A percentile compares a stretch with the other conserved stretches of the same genome.
Evolutionary conservation across 2,797 vertebrate genomes (phyloP).

Genomic region (Neostethus bicornis): DNA sequence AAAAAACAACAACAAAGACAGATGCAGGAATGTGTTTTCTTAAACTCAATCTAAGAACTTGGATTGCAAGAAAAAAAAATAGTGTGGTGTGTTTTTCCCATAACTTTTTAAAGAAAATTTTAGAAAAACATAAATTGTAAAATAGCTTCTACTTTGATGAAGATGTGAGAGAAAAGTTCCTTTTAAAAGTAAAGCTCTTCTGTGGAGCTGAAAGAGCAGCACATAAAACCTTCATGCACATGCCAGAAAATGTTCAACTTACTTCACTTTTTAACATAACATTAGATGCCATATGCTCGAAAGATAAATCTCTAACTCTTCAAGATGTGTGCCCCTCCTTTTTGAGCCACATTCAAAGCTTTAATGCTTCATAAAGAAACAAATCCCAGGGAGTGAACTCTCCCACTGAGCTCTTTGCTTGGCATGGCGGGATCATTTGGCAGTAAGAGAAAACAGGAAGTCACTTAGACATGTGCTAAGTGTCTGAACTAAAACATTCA

Average conservation of each 20-base stretch:
- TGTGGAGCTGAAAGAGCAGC: constrained; percentile 9
- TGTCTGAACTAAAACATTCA: constrained; percentile 33
- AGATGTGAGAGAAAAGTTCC: constrained; percentile 23
- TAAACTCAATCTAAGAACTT: too few relatives aligned
- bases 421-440: constrained; percentile 21
- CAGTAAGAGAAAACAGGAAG: constrained; percentile 50
- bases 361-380: constrained; percentile 10
- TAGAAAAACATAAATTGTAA: too few relatives aligned
- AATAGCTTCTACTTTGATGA: too few relatives aligned
- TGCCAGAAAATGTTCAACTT: constrained; percentile 24
- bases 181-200: constrained; percentile 36
- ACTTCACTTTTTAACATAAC: constrained; percentile 17
- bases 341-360: constrained; percentile 6
- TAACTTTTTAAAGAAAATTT: too few relatives aligned
- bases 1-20: too few relatives aligned
- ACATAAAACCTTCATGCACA: constrained; percentile 22
- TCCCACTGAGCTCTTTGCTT: constrained; percentile 27
- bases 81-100: too few relatives aligned
- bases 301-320: constrained; percentile 14
- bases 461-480: constrained; percentile 25
- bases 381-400: constrained; percentile 24
- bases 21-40: too few relatives aligned
- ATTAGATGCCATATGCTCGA: constrained; percentile 11
- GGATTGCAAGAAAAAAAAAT: too few relatives aligned
- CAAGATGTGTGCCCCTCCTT: constrained; percentile 16